A percentile compares a stretch with the other conserved stretches of the same genome.
Conservation (phyloP, 1,140 invertebrate species). For the Listronotus bonariensis region DNA sequence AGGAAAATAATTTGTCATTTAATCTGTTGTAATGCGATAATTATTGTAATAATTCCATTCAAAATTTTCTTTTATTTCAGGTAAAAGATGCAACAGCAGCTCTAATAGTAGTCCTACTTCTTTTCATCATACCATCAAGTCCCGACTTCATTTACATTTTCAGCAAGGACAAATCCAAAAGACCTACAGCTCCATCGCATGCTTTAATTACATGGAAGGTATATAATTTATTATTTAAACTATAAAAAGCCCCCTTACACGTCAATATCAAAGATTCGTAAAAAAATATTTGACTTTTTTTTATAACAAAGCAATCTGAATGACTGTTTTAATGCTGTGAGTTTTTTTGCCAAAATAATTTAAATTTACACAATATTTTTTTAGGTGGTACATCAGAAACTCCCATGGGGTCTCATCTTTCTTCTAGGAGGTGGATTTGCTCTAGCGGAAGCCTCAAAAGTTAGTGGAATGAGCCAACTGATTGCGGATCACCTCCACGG, state of each 20-base stretch:
- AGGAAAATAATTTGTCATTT: no score
- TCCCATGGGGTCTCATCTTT: constrained; percentile 79
- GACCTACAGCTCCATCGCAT: constrained; percentile 65
- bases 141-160: constrained; percentile 75
- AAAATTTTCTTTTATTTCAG: constrained; percentile 56
- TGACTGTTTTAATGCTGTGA: no score
- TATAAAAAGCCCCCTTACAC: no score
- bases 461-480: constrained; percentile 74
- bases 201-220: constrained; percentile 79
- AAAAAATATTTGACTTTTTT: no score
- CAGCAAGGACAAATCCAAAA: constrained; percentile 60
- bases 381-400: constrained; percentile 67
- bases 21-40: no score
- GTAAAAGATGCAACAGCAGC: constrained; percentile 84
- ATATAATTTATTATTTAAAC: no score
- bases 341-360: no score
- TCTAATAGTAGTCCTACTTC: constrained; percentile 75
- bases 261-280: no score
- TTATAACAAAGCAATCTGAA: no score
- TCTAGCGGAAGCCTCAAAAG: constrained; percentile 79
- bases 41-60: background rate
- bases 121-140: constrained; percentile 81
- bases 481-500: constrained; percentile 69
- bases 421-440: constrained; percentile 81
- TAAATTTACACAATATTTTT: background rate